Base-by-base conservation (phyloP, 2,113 vertebrate species). In the Empidonax alnorum region DNA sequence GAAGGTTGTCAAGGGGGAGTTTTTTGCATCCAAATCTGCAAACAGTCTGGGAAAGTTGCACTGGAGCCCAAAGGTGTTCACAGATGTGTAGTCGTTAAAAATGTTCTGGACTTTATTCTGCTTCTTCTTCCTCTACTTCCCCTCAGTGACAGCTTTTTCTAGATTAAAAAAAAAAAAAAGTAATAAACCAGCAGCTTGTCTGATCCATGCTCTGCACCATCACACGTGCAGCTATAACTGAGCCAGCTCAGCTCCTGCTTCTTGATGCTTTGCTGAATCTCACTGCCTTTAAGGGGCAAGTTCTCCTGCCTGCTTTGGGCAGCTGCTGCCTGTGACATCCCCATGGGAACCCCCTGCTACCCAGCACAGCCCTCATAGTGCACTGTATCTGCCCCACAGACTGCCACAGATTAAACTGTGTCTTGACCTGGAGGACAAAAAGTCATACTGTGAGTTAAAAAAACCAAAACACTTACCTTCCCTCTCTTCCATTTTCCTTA, bases 391-490 rank as follows among this genome's bases (percentile, higher is more conserved):
- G 53, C 59, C 73, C 53, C 1, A 6, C 50, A 67, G 41, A 3
- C 0, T 0, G 30, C 7, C 66, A 53, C 42, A 24, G 11, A 33
- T 39, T 12, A 49, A 37, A 19, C 82, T 61, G 27, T 15, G 27
- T 4, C 81, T 50, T 35, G 33, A 63, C 33, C 22, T 3, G 3
- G 28, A 30, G 3, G 1, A 33, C 17, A 28, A 8, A 12, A 63
- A 63, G 14, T 46, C 18, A 59, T 4, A 39, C 12, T 0, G 0
- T 3, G 23, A 56, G 17, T 18, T 0, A 30, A 15, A 73, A 62
- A 12, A 13, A 4, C 19, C 18, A 10, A 52, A 7, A 65, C 35
- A 0, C 2, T 39, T 3, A 6, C 3, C 2, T 78, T 46, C 2
- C 9, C 4, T 3, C 17, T 59, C 17, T 21, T 56, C 24, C 7